Percentiles rank a stretch among this genome's conserved stretches.
These are phyloP conservation scores for Peucedramus taeniatus DNA, from an alignment of 2,113 vertebrate species.

Conservation along the genomic window DNA sequence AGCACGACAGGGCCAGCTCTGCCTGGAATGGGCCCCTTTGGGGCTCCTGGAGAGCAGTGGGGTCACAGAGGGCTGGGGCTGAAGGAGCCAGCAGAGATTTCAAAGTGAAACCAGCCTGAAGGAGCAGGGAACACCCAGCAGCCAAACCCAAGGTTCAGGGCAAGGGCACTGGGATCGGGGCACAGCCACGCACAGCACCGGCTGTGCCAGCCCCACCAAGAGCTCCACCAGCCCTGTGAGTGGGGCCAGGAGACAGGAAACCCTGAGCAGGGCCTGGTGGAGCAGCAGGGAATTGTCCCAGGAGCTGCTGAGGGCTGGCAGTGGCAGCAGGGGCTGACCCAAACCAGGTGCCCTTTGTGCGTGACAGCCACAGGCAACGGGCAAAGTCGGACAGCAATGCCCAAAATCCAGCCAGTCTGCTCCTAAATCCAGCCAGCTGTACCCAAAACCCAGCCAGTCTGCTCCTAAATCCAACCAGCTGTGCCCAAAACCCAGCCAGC, in stretches of 20 bases:
- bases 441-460: accelerated
- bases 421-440: neutral
- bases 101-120: neutral
- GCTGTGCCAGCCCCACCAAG: accelerated
- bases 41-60: neutral
- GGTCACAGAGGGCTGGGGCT: neutral
- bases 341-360: neutral
- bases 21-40: neutral
- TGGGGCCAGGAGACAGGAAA: neutral
- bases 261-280: neutral
- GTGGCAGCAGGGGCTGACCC: neutral
- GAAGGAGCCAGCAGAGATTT: neutral
- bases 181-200: accelerated
- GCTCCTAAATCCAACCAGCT: neutral
- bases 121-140: neutral
- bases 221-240: neutral
- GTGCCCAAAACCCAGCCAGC: neutral
- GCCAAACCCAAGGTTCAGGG: neutral
- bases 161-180: accelerated
- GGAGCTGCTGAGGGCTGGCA: neutral
- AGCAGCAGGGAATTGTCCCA: neutral
- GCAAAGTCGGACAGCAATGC: too few relatives aligned
- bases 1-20: neutral
- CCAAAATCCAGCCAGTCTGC: neutral
- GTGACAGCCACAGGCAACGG: accelerated